Evolutionary conservation across 2,797 vertebrate species (phyloP).

Genomic region (Falco naumanni): DNA sequence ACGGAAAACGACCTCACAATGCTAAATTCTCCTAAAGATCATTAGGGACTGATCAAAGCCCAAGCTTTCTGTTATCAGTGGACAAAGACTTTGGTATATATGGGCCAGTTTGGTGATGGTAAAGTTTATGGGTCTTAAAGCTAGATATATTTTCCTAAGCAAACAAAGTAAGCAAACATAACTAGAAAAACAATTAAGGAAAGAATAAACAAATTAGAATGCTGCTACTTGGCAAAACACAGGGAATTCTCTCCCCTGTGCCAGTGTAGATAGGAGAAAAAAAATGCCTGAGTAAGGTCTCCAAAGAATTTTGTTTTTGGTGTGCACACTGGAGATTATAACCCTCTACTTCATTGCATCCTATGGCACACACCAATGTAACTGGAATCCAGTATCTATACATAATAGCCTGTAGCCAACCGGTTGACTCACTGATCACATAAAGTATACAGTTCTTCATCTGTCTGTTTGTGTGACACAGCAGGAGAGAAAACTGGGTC

Average conservation of each 20-base stretch:
- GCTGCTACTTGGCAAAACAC: neutral
- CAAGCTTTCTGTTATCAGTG: neutral
- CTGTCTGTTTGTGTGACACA: neutral
- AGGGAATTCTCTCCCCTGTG: neutral
- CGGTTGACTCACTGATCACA: neutral
- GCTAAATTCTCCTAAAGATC: neutral
- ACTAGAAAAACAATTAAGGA: neutral
- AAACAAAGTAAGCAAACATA: neutral
- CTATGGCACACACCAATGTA: neutral
- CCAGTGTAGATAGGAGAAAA: neutral
- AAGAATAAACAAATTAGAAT: neutral
- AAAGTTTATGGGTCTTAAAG: neutral
- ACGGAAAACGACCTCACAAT: neutral
- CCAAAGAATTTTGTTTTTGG: neutral
- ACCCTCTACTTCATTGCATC: neutral
- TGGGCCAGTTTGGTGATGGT: neutral
- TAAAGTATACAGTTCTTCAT: neutral
- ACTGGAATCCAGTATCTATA: neutral
- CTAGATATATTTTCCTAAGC: neutral
- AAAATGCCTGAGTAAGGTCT: neutral
- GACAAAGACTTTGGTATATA: neutral
- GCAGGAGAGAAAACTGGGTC: constrained; percentile 33
- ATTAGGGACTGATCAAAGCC: neutral
- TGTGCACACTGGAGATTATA: neutral
- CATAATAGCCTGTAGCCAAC: neutral